Evolutionary conservation across 1,140 invertebrate species (phyloP), one percentile per base, ranked within the genome.

Genomic region (Drosophila orena): DNA sequence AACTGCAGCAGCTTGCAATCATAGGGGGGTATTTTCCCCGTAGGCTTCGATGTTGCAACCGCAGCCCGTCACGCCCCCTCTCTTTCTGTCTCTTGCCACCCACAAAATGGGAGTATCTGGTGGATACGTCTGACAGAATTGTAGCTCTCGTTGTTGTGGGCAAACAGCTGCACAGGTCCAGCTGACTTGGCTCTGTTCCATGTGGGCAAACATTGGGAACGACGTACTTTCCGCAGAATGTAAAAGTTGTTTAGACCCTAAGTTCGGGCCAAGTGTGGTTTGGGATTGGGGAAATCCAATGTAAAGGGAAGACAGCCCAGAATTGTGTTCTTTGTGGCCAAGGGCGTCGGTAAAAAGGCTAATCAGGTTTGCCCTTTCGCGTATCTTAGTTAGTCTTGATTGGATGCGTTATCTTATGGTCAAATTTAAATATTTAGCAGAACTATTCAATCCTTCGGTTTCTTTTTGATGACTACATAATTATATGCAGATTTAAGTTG

Each of bases 161-260:
- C 78, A 78, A 77, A 71, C 81, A 86, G 81, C 81, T 86, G 81
- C 77, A 86, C 34, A 53, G 62, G 44, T 58, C 68, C 59, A 59
- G 44, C 61, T 30, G 56, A 20, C 56, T 68, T 70, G 69, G 62
- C 46, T 59, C 58, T 64, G 84, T 88, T 88, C 83, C 84, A 88
- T 70, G 71, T 88, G 83, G 83, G 60, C 83, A 68, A 89, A 79
- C 83, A 88, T 83, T 69, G 79, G 81, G 88, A 88, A 83, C 75
- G 62, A 77, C 79, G 72, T 65, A 81, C 20, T 64, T 74, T 62
- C 30, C 12, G 46, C 34, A 50, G 62, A 76, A 77, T 68, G 73
- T 77, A 77, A 76, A 77, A 68, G 73, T 68, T 44, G 30, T 42
- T 10, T 15, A 30, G 43, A 22, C 30, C 2, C 15, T 8, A n/a